Base-by-base conservation (phyloP, 37 sponge, comb jelly and placozoan genomes). In the Spongilla lacustris region DNA sequence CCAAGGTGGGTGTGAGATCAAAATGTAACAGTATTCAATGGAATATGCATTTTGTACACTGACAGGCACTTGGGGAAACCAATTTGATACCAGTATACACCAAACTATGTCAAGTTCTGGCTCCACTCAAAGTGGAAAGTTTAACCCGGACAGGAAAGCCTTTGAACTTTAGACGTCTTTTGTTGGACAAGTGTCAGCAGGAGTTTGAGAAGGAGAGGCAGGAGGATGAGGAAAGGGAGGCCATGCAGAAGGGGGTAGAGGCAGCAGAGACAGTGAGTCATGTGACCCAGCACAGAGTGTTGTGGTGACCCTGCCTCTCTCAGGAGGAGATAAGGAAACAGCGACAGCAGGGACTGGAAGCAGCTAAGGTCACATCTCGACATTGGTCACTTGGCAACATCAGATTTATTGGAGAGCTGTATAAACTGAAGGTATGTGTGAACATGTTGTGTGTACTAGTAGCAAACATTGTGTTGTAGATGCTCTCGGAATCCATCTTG, bases 121-220 rank as follows among this genome's bases (percentile, higher is more conserved):
- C 84, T 38, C 77, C 83, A 21, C 77, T 87, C 70, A 91, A 88
- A 36, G 89, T 91, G 37, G 32, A 34, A 30, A 0, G 90, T n/a
- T n/a, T n/a, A n/a, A n/a, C n/a, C n/a, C n/a, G n/a, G n/a, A n/a
- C 89, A 28, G 91, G 83, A 4, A 82, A 83, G 76, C 13, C 68
- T 0, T 71, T 67, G 21, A 88, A 85, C 67, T 96, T 96, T 37
- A 77, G 94, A 0, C 69, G 90, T 4, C 74, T 88, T 24, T 77
- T 96, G 24, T 84, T 96, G 32, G 91, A 89, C 46, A 93, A 87
- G 66, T 96, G 96, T 74, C 96, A 96, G 75, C 50, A 85, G 70
- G 96, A 93, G 83, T 96, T 96, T 87, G 91, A 93, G 83, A 93
- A 96, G 78, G 92, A 95, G 78, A 92, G 92, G 81, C 87, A 86